Evolutionary conservation across 2,888 invertebrate species (phyloP).

Genomic region (Perithous albicinctus): DNA sequence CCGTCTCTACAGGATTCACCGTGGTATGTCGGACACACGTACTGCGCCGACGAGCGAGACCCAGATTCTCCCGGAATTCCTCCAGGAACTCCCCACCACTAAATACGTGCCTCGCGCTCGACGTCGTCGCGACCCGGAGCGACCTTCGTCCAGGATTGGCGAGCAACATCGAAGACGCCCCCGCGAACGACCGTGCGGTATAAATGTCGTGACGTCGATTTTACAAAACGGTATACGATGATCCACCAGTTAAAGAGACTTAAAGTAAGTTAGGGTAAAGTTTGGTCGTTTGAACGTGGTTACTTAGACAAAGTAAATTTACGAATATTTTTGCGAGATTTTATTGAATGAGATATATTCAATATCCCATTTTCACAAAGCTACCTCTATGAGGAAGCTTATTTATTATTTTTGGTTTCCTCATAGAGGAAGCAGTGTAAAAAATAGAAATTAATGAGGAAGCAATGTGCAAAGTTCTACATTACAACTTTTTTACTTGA

Average conservation of each 20-base stretch:
- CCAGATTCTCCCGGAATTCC: slow-evolving; percentile 75
- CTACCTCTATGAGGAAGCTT: no score
- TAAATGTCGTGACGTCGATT: slow-evolving; percentile 33
- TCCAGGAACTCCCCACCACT: slow-evolving; percentile 76
- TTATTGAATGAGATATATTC: no score
- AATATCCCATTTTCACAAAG: no score
- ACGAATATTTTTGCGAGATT: no score
- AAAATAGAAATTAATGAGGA: no score
- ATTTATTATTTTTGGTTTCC: no score
- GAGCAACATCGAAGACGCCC: slow-evolving; percentile 65
- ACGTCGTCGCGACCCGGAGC: slow-evolving; percentile 41
- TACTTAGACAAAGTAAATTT: no score
- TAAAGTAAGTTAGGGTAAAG: no score
- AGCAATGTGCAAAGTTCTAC: no score
- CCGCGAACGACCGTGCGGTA: slow-evolving; percentile 34
- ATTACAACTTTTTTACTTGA: no score
- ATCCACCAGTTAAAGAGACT: slow-evolving; percentile 20
- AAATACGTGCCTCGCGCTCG: slow-evolving; percentile 8
- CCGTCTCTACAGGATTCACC: slow-evolving; percentile 40
- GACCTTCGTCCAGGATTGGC: slow-evolving; percentile 68
- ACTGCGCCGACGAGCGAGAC: slow-evolving; percentile 17
- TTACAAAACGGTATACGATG: neutral
- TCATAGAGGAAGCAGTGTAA: no score
- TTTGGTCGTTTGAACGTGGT: no score
- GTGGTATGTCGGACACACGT: slow-evolving; percentile 13